phyloP scores from a whole-genome alignment of 2,113 vertebrate genomes.

The Reinhardtius hippoglossoides region DNA sequence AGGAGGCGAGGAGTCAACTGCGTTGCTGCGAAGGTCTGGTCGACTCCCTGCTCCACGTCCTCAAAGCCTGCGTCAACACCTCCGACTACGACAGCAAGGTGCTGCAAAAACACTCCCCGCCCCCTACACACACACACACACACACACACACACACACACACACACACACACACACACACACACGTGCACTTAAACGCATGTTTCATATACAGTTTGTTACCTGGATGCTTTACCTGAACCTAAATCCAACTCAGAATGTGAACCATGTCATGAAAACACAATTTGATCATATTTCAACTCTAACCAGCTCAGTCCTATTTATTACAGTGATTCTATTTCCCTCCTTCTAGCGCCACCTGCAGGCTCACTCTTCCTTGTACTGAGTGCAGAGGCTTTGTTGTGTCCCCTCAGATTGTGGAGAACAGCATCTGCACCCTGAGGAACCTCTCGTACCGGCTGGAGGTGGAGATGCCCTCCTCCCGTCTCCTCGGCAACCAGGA shows the following conservation, averaged over 20 bases:
- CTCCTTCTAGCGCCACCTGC: neutral
- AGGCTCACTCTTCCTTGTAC: neutral
- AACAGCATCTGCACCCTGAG: conserved; percentile 97
- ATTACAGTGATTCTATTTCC: neutral
- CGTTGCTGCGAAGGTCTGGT: conserved; percentile 94
- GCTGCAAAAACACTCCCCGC: conserved; percentile 6
- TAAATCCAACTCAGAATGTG: too few relatives aligned
- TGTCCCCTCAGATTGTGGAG: conserved; percentile 90
- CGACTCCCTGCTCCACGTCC: conserved; percentile 93
- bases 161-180: conserved; percentile 3
- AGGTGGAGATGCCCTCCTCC: conserved; percentile 96
- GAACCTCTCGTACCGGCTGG: conserved; percentile 96
- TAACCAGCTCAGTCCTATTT: neutral
- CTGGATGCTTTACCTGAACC: neutral
- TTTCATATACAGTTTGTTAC: neutral
- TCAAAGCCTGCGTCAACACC: conserved; percentile 95
- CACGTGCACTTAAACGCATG: too few relatives aligned
- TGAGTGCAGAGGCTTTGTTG: too few relatives aligned
- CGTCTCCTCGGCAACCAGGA: conserved; percentile 92
- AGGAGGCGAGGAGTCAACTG: conserved; percentile 96
- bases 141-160: neutral
- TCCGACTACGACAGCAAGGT: conserved; percentile 99
- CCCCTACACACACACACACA: conserved; percentile 2
- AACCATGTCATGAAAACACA: too few relatives aligned
- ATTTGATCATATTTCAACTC: neutral